A percentile compares a stretch with the other conserved stretches of the same genome.
These are phyloP conservation scores for Zonitis immaculata DNA, from an alignment of 2,888 invertebrate genomes.

Conservation along the genomic window DNA sequence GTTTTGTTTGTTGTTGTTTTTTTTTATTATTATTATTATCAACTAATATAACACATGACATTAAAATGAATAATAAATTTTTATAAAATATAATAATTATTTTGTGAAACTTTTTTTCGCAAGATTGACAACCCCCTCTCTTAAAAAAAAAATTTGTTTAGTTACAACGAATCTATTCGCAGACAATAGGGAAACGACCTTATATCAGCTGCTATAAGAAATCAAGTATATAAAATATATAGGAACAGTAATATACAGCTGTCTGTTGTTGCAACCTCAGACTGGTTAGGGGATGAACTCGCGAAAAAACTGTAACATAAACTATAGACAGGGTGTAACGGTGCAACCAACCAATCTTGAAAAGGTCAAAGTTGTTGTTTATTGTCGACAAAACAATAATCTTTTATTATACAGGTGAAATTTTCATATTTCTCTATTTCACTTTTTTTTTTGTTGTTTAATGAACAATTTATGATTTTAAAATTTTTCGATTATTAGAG, in stretches of 20 bases:
- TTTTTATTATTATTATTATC: too few species aligned
- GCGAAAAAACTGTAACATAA: slow-evolving; percentile 18
- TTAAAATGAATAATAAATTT: slow-evolving; percentile 16
- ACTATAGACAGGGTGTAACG: slow-evolving; percentile 16
- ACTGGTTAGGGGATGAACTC: slow-evolving; percentile 22
- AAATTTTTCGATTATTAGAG: too few species aligned
- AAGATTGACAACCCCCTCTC: not conserved
- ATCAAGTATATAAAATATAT: slow-evolving; percentile 18
- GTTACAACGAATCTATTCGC: slow-evolving; percentile 17
- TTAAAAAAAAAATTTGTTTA: slow-evolving; percentile 17
- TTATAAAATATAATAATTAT: too few species aligned
- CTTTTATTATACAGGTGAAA: too few species aligned
- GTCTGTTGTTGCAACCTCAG: slow-evolving; percentile 19
- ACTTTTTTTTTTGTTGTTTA: too few species aligned
- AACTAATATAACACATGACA: slow-evolving; percentile 22
- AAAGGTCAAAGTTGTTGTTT: not conserved
- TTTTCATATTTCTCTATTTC: too few species aligned
- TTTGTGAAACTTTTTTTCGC: not conserved
- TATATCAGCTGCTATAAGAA: slow-evolving; percentile 17
- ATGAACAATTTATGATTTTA: too few species aligned
- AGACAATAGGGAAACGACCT: slow-evolving; percentile 20
- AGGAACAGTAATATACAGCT: slow-evolving; percentile 19
- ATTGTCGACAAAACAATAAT: too few species aligned
- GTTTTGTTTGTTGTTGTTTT: too few species aligned
- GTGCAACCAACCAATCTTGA: not conserved